phyloP scores from a whole-genome alignment of 2,113 vertebrate species.

The Callipepla californica region DNA sequence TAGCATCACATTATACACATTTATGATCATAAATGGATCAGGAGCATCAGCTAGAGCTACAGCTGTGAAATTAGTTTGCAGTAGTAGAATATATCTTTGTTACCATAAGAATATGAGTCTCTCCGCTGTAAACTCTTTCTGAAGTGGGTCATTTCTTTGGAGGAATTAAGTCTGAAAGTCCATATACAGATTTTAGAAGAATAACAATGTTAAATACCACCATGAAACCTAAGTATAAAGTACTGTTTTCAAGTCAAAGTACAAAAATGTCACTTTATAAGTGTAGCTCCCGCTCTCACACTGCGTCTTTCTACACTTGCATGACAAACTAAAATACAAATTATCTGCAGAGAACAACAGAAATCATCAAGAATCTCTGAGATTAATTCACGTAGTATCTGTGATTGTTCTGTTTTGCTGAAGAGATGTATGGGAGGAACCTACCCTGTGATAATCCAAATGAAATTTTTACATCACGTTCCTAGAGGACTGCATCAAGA shows the following conservation, averaged over 20 bases:
- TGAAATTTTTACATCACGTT: fast-evolving
- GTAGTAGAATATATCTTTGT: neutral
- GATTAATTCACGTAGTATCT: neutral
- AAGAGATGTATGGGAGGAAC: neutral
- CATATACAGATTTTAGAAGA: neutral
- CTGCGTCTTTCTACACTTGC: neutral
- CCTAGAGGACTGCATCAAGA: neutral
- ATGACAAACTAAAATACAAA: neutral
- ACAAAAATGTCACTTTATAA: neutral
- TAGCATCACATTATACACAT: neutral
- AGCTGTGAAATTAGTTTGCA: neutral
- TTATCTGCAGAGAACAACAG: neutral
- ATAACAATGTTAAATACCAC: neutral
- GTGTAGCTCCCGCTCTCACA: neutral
- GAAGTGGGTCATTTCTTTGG: neutral
- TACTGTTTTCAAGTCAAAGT: neutral
- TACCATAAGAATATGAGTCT: neutral
- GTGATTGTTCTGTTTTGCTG: neutral
- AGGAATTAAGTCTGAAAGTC: neutral
- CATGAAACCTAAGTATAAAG: neutral
- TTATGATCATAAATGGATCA: neutral
- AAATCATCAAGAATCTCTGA: neutral
- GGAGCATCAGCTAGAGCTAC: neutral
- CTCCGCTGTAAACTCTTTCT: neutral
- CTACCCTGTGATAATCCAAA: neutral